These are phyloP conservation scores for Penaeus chinensis DNA, from an alignment of 1,140 invertebrate genomes.

Conservation along the genomic window DNA sequence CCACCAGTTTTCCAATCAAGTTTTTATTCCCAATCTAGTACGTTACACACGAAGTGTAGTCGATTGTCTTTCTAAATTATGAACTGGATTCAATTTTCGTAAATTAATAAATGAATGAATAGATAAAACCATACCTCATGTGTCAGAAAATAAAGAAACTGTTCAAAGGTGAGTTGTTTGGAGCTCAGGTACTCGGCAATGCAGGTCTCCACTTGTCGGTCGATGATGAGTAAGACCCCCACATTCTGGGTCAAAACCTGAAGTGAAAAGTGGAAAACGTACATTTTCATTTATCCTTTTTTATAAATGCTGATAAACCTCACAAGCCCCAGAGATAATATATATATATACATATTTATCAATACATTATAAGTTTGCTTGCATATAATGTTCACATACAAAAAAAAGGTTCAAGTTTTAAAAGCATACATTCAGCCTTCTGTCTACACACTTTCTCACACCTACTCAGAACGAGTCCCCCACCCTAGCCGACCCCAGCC, in stretches of 20 bases:
- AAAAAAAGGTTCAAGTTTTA: too few species aligned
- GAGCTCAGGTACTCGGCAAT: slow-evolving; percentile 60
- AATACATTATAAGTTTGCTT: too few species aligned
- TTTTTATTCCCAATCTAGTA: too few species aligned
- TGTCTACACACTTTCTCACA: too few species aligned
- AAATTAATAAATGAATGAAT: background rate
- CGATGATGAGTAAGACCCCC: slow-evolving; percentile 53
- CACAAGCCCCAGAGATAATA: background rate
- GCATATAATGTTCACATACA: too few species aligned
- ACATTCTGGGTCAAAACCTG: slow-evolving; percentile 63
- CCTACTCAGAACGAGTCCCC: too few species aligned
- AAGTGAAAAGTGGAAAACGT: slow-evolving; percentile 4
- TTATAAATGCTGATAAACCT: background rate
- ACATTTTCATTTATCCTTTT: background rate
- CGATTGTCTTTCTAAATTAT: too few species aligned
- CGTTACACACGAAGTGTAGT: too few species aligned
- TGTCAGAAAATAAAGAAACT: slow-evolving; percentile 61
- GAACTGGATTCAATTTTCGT: background rate
- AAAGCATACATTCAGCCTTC: too few species aligned
- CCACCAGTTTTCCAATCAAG: too few species aligned
- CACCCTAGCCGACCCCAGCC: too few species aligned
- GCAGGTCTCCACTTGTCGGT: slow-evolving; percentile 59
- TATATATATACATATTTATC: too few species aligned
- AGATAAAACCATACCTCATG: slow-evolving; percentile 51
- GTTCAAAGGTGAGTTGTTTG: slow-evolving; percentile 59